Evolutionary conservation across 2,888 invertebrate genomes (phyloP).

Genomic region (Clusia tigrina): DNA sequence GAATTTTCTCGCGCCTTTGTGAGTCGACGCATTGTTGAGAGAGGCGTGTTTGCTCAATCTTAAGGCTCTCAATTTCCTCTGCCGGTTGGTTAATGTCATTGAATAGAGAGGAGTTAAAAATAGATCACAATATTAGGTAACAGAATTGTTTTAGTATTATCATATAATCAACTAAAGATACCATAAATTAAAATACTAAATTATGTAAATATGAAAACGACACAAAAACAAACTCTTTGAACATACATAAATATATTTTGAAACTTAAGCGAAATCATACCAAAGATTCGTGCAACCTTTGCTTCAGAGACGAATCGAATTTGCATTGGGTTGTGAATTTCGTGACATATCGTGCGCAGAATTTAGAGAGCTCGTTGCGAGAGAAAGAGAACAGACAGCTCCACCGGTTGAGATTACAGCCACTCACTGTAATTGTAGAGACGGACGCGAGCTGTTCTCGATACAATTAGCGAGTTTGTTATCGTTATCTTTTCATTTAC

Average conservation of each 20-base stretch:
- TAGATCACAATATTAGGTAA: constrained; percentile 31
- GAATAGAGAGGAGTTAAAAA: too few species aligned
- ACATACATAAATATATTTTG: neutral
- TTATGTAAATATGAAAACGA: neutral
- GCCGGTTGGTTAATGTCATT: too few species aligned
- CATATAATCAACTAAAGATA: constrained; percentile 5
- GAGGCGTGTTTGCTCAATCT: constrained; percentile 80
- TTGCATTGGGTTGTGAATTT: too few species aligned
- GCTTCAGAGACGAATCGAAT: constrained; percentile 36
- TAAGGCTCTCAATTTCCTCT: constrained; percentile 62
- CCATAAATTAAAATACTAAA: constrained; percentile 8
- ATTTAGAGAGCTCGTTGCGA: constrained; percentile 47
- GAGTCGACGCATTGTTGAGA: constrained; percentile 85
- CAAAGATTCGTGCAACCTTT: constrained; percentile 46
- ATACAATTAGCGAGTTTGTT: neutral
- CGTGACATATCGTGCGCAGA: too few species aligned
- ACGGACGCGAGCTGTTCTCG: neutral
- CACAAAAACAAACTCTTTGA: neutral
- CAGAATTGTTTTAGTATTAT: constrained; percentile 12
- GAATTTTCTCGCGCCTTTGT: constrained; percentile 88
- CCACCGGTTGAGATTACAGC: neutral
- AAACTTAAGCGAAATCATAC: constrained; percentile 64
- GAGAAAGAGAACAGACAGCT: neutral
- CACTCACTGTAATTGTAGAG: neutral
- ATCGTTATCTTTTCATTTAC: neutral